Evolutionary conservation across 1,140 invertebrate species (phyloP), one percentile per base, ranked within the genome.

Genomic region (Drosophila biarmipes): DNA sequence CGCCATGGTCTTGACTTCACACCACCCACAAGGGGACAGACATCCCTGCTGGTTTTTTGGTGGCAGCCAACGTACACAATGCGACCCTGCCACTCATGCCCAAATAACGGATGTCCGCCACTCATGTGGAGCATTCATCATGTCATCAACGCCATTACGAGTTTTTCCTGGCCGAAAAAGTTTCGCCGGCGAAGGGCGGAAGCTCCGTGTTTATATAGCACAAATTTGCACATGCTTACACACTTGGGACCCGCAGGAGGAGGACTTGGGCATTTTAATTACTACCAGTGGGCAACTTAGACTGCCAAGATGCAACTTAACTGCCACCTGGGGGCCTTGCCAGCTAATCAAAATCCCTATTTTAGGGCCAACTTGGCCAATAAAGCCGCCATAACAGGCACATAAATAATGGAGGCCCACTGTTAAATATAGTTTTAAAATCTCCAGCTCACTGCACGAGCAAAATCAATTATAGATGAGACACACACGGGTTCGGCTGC

Each of bases 381-480:
- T 80, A 69, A 86, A 64, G 71, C 58, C 46, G 38, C 31, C 48
- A 37, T 57, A 72, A 59, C 61, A 27, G 48, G 54, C 45, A 40
- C 43, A 80, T 86, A 66, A 85, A 85, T 85, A 85, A 66, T 77
- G 58, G n/a, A 85, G 29, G 15, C 51, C 24, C 29, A 12, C 31
- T 17, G 6, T 85, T 68, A 76, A 76, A 76, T 76, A 76, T 69
- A 76, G 62, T 76, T 76, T 76, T 61, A 55, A 80, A 80, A 54
- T 53, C 40, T 56, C 46, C 34, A 35, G 40, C 55, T 45, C 52
- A 31, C 35, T 40, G 46, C 62, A 52, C 51, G 45, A 69, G 57
- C 57, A 37, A 78, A 78, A 86, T 86, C 82, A 86, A 86, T 86
- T 87, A 87, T 86, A 63, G 45, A 86, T 86, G 82, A 78, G 69